Evolutionary conservation across 2,888 invertebrate genomes (phyloP).

Genomic region (Drosophila meridiana): DNA sequence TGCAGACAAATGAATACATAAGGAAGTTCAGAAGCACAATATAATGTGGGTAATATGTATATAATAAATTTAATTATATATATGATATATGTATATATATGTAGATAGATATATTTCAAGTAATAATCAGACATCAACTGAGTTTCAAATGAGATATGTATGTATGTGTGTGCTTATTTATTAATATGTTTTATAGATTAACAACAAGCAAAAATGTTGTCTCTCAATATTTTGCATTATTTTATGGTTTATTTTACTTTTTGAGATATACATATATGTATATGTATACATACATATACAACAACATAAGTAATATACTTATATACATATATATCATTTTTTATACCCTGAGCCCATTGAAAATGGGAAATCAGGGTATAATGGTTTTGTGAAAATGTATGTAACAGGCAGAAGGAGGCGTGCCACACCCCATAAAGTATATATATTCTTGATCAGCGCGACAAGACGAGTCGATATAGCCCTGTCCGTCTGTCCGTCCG

Average conservation of each 20-base stretch:
- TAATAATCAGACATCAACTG: not conserved
- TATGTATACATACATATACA: too few relatives aligned
- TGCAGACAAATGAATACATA: slow-evolving; percentile 11
- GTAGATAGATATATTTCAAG: not conserved
- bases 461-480: too few relatives aligned
- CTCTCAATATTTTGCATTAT: not conserved
- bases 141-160: not conserved
- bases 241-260: not conserved
- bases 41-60: not conserved
- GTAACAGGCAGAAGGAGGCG: too few relatives aligned
- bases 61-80: not conserved
- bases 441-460: too few relatives aligned
- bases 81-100: not conserved
- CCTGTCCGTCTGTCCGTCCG: too few relatives aligned
- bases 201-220: not conserved
- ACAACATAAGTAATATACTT: too few relatives aligned
- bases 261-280: not conserved
- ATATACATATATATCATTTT: not conserved
- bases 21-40: slow-evolving; percentile 20
- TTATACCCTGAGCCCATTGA: too few relatives aligned
- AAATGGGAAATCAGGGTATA: too few relatives aligned
- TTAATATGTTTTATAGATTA: not conserved
- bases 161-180: not conserved
- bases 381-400: too few relatives aligned
- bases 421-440: too few relatives aligned